Evolutionary conservation across 1,140 invertebrate species (phyloP).

Genomic region (Panagrolaimus sp.): DNA sequence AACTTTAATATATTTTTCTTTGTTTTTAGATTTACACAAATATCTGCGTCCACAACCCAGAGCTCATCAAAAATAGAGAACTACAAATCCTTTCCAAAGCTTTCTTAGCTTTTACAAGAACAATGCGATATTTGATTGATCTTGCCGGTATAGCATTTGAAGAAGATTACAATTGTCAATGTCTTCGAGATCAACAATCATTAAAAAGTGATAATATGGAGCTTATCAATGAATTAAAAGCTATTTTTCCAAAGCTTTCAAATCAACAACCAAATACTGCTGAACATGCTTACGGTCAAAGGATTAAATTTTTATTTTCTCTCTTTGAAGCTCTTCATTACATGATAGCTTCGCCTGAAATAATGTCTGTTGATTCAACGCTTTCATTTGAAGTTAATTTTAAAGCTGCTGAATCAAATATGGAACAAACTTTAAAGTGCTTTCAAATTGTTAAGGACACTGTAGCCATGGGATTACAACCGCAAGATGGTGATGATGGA

Average conservation of each 20-base stretch:
- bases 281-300: background rate
- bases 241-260: background rate
- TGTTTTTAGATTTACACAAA: background rate
- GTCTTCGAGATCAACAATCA: no score
- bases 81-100: background rate
- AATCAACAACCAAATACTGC: background rate
- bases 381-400: background rate
- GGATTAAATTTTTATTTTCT: background rate
- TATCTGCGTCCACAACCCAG: background rate
- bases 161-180: background rate
- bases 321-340: background rate
- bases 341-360: background rate
- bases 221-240: background rate
- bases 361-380: background rate
- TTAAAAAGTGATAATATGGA: background rate
- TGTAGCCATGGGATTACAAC: slow-evolving; percentile 21
- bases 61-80: background rate
- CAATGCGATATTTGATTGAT: background rate
- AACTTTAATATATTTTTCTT: no score
- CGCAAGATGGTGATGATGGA: slow-evolving; percentile 13
- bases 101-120: background rate
- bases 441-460: background rate
- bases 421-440: background rate
- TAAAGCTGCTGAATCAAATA: background rate
- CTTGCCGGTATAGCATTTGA: background rate